Base-by-base conservation (phyloP, 1,140 invertebrate species). In the Cydia strobilella region DNA sequence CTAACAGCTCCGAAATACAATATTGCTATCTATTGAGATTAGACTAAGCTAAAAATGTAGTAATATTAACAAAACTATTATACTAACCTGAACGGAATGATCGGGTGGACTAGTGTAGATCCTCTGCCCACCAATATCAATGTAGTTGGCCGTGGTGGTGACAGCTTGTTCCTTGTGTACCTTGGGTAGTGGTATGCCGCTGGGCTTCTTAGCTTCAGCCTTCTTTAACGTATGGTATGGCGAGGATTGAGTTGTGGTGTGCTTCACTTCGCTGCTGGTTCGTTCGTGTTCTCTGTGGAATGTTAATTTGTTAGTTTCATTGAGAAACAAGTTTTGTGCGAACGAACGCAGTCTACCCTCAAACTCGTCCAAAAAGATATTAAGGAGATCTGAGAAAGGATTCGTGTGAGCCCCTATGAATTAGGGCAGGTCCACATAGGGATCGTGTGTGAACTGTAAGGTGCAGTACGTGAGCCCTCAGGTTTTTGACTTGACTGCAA, bases 181-280 rank as follows among this genome's bases (percentile, higher is more conserved):
- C 74, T 91, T 91, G 0, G 93, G 90, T 63, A 93, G 75, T 6
- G 93, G 93, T 71, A 93, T 93, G 9, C 91, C 93, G 77, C 93
- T 93, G 0, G 90, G 89, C 74, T 93, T 93, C 80, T 93, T 93
- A 2, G 79, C 77, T 9, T 90, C 90, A 18, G 59, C 81, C 76
- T 91, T 91, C 71, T 93, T 93, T 35, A 93, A 73, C 0, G 91
- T 93, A 75, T 93, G 93, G 74, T 91, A 93, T 15, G 88, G 92
- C 12, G 92, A 92, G n/a, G 93, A 93, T 69, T 93, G 92, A 39
- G 85, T 86, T 3, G 84, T 84, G 20, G 91, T 79, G 76, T 93
- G 92, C 79, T 92, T 93, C 13, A 91, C 88, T 83, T 92, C 90
- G 85, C 90, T 92, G 71, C 79, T 88, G 74, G 90, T 90, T 86